Percentiles rank a stretch among this genome's conserved stretches.
Conservation (phyloP, 2,113 vertebrate species). For the Nestor notabilis region DNA sequence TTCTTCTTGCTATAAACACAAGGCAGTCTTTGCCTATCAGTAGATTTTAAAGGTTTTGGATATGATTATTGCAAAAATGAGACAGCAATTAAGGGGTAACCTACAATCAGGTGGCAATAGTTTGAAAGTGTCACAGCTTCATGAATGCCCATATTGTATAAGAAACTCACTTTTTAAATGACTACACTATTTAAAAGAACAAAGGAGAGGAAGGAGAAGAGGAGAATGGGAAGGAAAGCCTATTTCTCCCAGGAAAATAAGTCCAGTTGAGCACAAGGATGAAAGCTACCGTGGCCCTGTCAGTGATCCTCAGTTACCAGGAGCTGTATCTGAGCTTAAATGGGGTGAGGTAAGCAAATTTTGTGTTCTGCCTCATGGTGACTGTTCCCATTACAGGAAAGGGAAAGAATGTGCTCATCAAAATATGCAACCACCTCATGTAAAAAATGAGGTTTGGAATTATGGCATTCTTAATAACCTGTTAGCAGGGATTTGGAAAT, state of each 20-base stretch:
- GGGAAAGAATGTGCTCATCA: neutral
- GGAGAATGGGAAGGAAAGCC: neutral
- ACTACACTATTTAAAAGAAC: neutral
- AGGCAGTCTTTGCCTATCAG: neutral
- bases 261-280: neutral
- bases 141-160: fast-evolving
- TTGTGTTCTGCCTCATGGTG: neutral
- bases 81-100: neutral
- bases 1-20: neutral
- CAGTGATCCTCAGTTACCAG: neutral
- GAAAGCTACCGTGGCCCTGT: neutral
- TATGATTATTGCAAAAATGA: neutral
- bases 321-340: neutral
- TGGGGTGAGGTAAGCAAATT: neutral
- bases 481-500: neutral
- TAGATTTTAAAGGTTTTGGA: neutral
- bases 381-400: neutral
- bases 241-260: neutral
- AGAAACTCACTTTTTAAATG: neutral
- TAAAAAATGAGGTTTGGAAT: neutral
- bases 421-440: neutral
- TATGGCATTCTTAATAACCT: neutral
- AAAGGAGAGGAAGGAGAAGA: neutral
- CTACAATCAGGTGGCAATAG: neutral
- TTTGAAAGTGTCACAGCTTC: neutral